Evolutionary conservation across 2,797 vertebrate genomes (phyloP), one percentile per base, ranked within the genome.

Genomic region (Anas georgica): DNA sequence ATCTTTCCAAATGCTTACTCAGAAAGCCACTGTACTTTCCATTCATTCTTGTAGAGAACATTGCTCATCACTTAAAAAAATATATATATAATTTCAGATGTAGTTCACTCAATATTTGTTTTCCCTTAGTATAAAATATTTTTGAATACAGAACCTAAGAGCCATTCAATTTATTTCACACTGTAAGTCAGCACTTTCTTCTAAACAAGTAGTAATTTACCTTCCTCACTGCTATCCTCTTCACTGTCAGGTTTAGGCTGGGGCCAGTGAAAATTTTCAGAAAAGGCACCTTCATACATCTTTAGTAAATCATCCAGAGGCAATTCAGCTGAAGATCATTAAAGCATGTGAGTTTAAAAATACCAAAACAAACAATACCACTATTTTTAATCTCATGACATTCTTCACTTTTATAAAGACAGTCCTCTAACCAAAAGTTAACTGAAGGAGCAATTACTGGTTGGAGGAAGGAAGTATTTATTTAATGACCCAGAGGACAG

Each of bases 231-330:
- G 5, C 97, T 98, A 0, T 99, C 98, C 35, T 99, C 98, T 58
- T 99, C 99, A 70, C 97, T 98, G n/a, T 97, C 98, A 55, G 96
- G 97, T 74, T 97, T 97, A 0, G 98, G 98, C 68, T 98, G 98
- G 13, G 99, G 98, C 99, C 99, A 99, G 72, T 98, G 98, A 94
- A 99, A 99, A 85, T 95, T 97, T 33, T 99, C 98, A 60, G 98
- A 97, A 70, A 99, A 99, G 86, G 99, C 99, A 20, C 99, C 99
- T 90, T 99, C 99, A 29, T 99, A 99, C 94, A 99, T 98, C 97
- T 99, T 99, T 78, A 98, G 92, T 97, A 99, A 94, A 72, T 98
- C 98, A 91, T 99, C 98, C 93, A 99, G 95, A 60, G 99, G 98
- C 96, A 99, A 95, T 95, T 99, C 99, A 95, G 99, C 99, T 99